phyloP scores from a whole-genome alignment of 2,113 vertebrate species.

The Talpa occidentalis region DNA sequence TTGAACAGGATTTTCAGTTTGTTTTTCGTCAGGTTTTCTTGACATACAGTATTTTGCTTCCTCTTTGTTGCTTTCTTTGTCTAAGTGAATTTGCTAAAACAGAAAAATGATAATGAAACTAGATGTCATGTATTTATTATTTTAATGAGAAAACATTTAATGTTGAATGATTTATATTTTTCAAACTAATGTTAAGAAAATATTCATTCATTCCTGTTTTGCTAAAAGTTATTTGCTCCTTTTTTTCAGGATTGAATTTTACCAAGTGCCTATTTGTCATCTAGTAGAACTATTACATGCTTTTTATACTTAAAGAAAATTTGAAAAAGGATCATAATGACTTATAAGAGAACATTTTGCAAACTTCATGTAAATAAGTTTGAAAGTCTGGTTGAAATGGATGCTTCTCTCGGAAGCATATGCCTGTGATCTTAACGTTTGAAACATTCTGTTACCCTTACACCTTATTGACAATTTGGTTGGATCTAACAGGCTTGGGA shows the following conservation, averaged over 20 bases:
- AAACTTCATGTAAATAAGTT: background rate
- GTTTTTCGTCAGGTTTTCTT: conserved; percentile 11
- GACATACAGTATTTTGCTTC: background rate
- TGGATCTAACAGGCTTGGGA: background rate
- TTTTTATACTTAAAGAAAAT: conserved; percentile 20
- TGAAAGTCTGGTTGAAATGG: background rate
- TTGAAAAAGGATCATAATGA: background rate
- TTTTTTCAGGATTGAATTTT: background rate
- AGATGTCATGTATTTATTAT: background rate
- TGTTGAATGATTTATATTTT: background rate
- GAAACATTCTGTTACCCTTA: background rate
- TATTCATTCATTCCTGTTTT: conserved; percentile 19
- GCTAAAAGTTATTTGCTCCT: background rate
- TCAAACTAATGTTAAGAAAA: conserved; percentile 19
- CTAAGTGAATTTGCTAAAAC: background rate
- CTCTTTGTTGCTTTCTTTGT: background rate
- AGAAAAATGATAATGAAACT: background rate
- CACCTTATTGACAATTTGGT: background rate
- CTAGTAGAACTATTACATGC: background rate
- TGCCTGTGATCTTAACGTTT: background rate
- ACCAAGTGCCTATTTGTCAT: background rate
- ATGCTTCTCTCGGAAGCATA: background rate
- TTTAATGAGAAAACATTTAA: conserved; percentile 21
- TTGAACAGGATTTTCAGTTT: background rate
- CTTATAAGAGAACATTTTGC: background rate